Evolutionary conservation across 1,140 invertebrate species (phyloP), one percentile per base, ranked within the genome.

Genomic region (Zaprionus camerounensis): DNA sequence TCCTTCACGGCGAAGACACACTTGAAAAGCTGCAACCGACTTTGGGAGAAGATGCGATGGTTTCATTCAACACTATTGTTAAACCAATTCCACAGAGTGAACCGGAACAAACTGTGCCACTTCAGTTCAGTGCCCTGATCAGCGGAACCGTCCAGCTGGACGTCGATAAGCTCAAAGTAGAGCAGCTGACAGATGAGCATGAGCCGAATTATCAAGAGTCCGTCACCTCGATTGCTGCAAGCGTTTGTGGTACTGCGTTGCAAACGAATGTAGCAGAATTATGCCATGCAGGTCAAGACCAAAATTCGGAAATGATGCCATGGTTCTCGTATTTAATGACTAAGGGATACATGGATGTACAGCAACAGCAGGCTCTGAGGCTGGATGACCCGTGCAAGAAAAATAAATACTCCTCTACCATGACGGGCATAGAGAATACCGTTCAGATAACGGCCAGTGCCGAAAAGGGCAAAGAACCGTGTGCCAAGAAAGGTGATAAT

Each of bases 201-300:
- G 26, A 91, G 26, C 76, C 90, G 0, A 57, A 62, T 6, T 91
- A 81, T 7, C 90, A 91, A 57, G 90, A 91, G 24, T 58, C 59
- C 15, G 78, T 91, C 0, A 91, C 90, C 3, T 73, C 90, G 1
- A 71, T 91, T 41, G 90, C 90, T 2, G 90, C 90, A 13, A 91
- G 79, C 49, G 73, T 91, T 7, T 91, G 90, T 64, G 91, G 90
- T 51, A 78, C 90, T 0, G 90, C 90, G 0, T 31, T 91, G 11
- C 75, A 91, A 38, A 69, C 71, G 20, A 82, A 90, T 11, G 22
- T 63, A 0, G 3, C 73, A 69, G 24, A 58, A 28, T 13, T 11
- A 1, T 0, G 4, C 36, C 3, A 7, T 13, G 1, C 15, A 28
- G 9, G 46, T 38, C 12, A 5, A 5, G 24, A 13, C 11, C 22